Evolutionary conservation across 2,888 invertebrate genomes (phyloP), one percentile per base, ranked within the genome.

Genomic region (Eudemis profundana): DNA sequence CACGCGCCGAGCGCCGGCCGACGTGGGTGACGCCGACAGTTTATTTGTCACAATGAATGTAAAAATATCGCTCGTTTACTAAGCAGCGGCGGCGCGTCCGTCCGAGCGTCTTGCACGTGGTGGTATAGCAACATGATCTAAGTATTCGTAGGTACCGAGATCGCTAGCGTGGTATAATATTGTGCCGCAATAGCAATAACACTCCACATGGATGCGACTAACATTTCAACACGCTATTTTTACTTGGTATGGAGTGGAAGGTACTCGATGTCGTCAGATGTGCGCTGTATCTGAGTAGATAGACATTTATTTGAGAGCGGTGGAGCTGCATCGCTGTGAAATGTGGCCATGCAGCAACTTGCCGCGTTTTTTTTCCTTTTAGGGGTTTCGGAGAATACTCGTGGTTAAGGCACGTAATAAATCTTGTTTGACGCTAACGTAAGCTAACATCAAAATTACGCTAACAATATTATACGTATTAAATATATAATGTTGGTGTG

Each of bases 11-110:
- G 74, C 75, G 70, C 42, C 76, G 72, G 72, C 76, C 79, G 72
- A 70, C 75, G 80, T 78, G 78, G 78, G 77, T 81, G 84, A 85
- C 83, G 86, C 78, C 79, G 82, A 72, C 76, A 79, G 79, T 81
- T 84, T 82, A 83, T 86, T 86, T 86, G 85, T 85, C 85, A 86
- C 85, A 85, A 83, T 84, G 78, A 78, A 80, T 79, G 78, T 82
- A 80, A 87, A 88, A 89, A 88, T 89, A 88, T 85, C 82, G 76
- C 76, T 68, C 73, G 75, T 71, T 77, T 74, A 74, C 77, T 76
- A 77, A 81, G 77, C 74, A 78, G 74, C 72, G 70, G 74, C 73
- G 74, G 70, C 71, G 70, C 61, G 68, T 74, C 74, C 68, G 74
- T 73, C 73, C 66, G 51, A 62, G 56, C 60, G 70, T 61, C 70